Evolutionary conservation across 2,113 vertebrate genomes (phyloP), one percentile per base, ranked within the genome.

Genomic region (Pampusana beccarii): DNA sequence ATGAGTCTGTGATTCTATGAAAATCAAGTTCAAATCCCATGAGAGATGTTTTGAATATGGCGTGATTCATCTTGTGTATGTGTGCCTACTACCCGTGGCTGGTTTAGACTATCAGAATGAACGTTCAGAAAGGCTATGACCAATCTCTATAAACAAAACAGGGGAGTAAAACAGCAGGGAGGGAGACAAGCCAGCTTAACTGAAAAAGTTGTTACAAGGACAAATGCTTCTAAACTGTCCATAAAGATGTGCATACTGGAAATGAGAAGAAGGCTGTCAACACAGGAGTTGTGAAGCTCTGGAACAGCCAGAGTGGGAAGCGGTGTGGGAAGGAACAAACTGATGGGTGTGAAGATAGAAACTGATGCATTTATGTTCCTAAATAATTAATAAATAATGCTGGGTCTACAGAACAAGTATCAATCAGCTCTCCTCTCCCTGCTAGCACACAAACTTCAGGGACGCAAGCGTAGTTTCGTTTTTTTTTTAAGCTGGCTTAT

Each of bases 371-470:
- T 83, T 80, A 54, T 74, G 53, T 17, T 86, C 80, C 66, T 71
- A 95, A 91, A 89, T 84, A 81, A 84, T 89, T 69, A 95, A 95
- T 81, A 96, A 93, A 92, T 95, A 92, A 84, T 78, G 67, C 12
- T 94, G 51, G 28, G 21, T 86, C 20, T 29, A 62, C 23, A 56
- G 60, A 62, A 56, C 78, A 53, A 80, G 69, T 38, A 60, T 83
- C 67, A 92, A 33, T 15, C 28, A 71, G 25, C 23, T 88, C 58
- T 86, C 33, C 28, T 65, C 12, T 70, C 10, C 34, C 40, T 53
- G 25, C 14, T 38, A 33, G 72, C 42, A 75, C 28, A 83, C 16
- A 80, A 67, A 91, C 38, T 88, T 62, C 2, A 8, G 40, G 61
- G 54, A 78, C 51, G 34, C 8, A 13, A 84, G 14, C 13, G 31